Conservation (phyloP, 2,797 vertebrate species). For the Lacerta bilineata region DNA sequence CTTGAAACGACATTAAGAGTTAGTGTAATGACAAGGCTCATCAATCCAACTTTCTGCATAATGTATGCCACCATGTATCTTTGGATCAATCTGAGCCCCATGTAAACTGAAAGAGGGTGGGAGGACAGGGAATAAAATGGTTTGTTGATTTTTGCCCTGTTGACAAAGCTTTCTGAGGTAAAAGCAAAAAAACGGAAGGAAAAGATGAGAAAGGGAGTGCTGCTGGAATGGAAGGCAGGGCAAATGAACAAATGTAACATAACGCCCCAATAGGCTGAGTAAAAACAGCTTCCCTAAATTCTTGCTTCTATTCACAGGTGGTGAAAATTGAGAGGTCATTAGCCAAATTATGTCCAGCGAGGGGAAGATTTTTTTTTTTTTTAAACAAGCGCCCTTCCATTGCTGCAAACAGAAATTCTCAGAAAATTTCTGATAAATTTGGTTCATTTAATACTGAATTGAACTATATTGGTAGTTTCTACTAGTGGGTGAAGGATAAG, state of each 20-base stretch:
- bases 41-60: constrained; percentile 25
- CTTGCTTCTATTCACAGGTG: background rate
- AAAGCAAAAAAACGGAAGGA: background rate
- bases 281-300: background rate
- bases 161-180: background rate
- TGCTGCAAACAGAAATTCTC: background rate
- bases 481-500: background rate
- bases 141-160: background rate
- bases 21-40: constrained; percentile 15
- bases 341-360: background rate
- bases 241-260: background rate
- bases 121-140: background rate
- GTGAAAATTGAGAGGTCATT: too few relatives aligned
- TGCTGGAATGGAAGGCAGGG: background rate
- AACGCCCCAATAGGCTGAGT: background rate
- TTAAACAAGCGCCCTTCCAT: background rate
- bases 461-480: background rate
- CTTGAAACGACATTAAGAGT: constrained; percentile 20
- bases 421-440: background rate
- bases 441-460: background rate
- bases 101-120: background rate
- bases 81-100: constrained; percentile 2
- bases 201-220: background rate
- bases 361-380: background rate
- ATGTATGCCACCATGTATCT: constrained; percentile 5